Conservation (phyloP, 2,797 vertebrate genomes). For the Falco rusticolus region DNA sequence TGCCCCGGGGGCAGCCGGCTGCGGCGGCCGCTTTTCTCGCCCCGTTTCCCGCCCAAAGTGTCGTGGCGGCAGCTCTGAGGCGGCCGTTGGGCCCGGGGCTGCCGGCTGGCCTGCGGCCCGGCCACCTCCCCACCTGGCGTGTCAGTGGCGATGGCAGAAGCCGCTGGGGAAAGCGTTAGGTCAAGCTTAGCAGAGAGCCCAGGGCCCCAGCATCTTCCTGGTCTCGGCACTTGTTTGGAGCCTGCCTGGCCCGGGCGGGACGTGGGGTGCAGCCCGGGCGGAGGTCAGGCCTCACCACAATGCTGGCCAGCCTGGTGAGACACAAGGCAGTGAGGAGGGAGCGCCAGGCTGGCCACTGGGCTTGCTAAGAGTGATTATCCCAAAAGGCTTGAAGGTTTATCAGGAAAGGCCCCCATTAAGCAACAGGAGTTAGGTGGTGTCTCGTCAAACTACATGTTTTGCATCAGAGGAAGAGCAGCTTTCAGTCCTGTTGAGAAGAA, state of each 20-base stretch:
- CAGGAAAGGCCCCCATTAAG: neutral
- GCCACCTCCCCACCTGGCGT: neutral
- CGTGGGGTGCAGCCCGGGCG: neutral
- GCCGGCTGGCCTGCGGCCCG: neutral
- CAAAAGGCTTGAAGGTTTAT: neutral
- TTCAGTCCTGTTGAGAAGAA: neutral
- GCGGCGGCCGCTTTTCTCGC: neutral
- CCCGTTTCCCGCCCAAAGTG: neutral
- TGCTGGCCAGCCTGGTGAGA: accelerated
- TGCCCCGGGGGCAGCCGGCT: neutral
- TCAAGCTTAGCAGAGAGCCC: neutral
- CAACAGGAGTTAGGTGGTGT: neutral
- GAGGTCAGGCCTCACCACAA: accelerated
- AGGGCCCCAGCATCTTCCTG: neutral
- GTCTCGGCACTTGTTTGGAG: neutral
- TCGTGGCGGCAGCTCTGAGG: neutral
- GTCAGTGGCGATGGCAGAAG: neutral
- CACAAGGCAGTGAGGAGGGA: neutral
- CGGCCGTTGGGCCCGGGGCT: neutral
- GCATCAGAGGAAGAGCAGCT: neutral
- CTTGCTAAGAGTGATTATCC: neutral
- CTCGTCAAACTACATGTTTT: neutral
- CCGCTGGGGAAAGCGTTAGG: neutral
- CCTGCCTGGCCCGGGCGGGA: neutral
- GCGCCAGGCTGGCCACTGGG: too few species aligned